Base-by-base conservation (phyloP, 2,797 vertebrate species). In the Pelodytes ibericus region DNA sequence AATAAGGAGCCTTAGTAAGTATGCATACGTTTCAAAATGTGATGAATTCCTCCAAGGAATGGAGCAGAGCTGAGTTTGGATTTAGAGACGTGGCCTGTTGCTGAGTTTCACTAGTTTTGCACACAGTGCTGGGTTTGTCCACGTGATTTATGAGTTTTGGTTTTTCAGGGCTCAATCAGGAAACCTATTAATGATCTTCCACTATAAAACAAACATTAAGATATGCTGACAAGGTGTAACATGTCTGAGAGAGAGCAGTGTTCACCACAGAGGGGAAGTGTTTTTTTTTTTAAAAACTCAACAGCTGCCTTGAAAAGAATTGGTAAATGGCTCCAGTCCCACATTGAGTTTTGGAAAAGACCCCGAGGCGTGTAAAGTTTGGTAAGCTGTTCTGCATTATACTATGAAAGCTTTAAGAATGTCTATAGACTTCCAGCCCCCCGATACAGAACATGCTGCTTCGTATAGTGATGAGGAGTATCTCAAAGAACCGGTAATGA, bases 141-240 rank as follows among this genome's bases (percentile, higher is more conserved):
- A 30, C 29, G 44, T 61, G 41, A 69, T 75, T 75, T 75, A 62
- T 62, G 57, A 69, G 64, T 41, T 68, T 31, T 22, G 65, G 49
- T 59, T 69, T 61, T 69, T 60, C n/a, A 15, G n/a, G 73, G 57
- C 73, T 61, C 18, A 36, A 66, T 69, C 74, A 68, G 74, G 63
- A 60, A 72, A 72, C 29, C 63, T 66, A 65, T 72, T 78, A 72
- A 78, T 13, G 39, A 68, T 61, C 70, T 61, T 61, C 20, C 39
- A 57, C 56, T 66, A 72, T 59, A 61, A 68, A 68, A 65, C 51
- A 67, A 71, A 72, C 63, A 53, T 15, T 2, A 65, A 61, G 62
- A 66, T 68, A 22, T 72, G 76, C 70, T 72, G 70, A 73, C 70
- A 72, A 78, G 58, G 76, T 72, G 63, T 68, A 67, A 72, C 22